Base-by-base conservation (phyloP, 2,797 vertebrate genomes). In the Hoplostethus mediterraneus region DNA sequence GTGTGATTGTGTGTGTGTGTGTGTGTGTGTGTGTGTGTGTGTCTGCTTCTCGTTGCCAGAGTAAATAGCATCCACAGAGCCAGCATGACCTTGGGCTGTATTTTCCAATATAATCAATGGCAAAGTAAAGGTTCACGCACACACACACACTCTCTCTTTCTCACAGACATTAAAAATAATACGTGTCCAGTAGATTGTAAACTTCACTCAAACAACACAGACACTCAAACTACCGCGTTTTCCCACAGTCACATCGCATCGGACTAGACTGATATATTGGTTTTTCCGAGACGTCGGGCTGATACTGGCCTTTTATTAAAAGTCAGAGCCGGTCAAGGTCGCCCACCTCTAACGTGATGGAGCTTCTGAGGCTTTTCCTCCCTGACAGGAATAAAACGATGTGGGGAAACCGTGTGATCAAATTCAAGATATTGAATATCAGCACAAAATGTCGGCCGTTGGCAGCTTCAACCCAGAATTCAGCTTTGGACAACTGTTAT, bases 61-160 rank as follows among this genome's bases (percentile, higher is more conserved):
- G 53, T 30, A 89, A 73, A 75, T 42, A 40, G 74, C 53, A 14
- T 73, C 60, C 14, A 6, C 12, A 65, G 53, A 38, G 70, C 73
- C 77, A 65, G 36, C 31, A 63, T 55, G 53, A 73, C 70, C 76
- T 77, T 56, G 11, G 75, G 64, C 65, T 66, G 53, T 66, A 51
- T 66, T 78, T 52, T 36, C 67, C 61, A 47, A 79, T 69, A 52
- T 71, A 67, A 84, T 83, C 71, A 83, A 51, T 74, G 54, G 52
- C 58, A 71, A 73, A 38, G 38, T 30, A 47, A 56, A 59, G n/a
- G 31, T 62, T 48, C 47, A 63, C 3, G 60, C 16, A 59, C 61
- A 49, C 30, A 67, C 59, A 33, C 52, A 25, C 52, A 8, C 52
- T 68, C 49, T 68, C 49, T 28, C 28, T 28, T 28, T 2, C 28